Evolutionary conservation across 2,888 invertebrate species (phyloP).

Genomic region (Eupithecia pulchellata): DNA sequence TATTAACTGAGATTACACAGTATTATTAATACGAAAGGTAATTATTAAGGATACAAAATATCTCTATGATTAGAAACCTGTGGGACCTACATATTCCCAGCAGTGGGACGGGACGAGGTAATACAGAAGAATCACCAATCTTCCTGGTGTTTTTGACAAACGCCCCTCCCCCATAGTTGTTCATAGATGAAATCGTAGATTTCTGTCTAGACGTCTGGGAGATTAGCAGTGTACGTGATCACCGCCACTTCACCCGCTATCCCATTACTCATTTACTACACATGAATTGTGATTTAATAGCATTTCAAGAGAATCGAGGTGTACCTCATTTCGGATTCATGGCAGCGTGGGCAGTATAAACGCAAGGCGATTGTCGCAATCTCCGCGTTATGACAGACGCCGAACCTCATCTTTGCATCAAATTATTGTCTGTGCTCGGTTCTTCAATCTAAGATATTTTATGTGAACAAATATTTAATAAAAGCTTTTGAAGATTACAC

Average conservation of each 20-base stretch:
- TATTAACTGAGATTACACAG: no score
- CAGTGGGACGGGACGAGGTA: no score
- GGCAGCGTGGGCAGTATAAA: slow-evolving; percentile 51
- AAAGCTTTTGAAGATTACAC: not conserved
- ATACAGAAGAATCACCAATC: no score
- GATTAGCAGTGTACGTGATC: not conserved
- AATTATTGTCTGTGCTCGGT: slow-evolving; percentile 57
- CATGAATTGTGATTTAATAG: slow-evolving; percentile 16
- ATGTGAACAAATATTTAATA: not conserved
- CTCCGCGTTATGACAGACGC: slow-evolving; percentile 54
- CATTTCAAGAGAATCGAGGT: slow-evolving; percentile 31
- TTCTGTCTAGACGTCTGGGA: not conserved
- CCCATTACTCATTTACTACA: slow-evolving; percentile 13
- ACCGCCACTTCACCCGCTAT: slow-evolving; percentile 10
- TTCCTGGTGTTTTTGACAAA: no score
- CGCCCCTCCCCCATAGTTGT: no score
- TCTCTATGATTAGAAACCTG: no score
- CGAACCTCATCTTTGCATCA: slow-evolving; percentile 62
- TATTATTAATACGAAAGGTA: no score
- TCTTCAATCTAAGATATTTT: not conserved
- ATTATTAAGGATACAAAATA: no score
- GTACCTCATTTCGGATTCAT: slow-evolving; percentile 50
- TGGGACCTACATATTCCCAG: no score
- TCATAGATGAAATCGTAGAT: no score
- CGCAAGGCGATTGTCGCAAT: slow-evolving; percentile 56